Percentiles rank a stretch among this genome's conserved stretches.
Evolutionary conservation across 2,113 vertebrate genomes (phyloP).

Genomic region (Holacanthus passer): DNA sequence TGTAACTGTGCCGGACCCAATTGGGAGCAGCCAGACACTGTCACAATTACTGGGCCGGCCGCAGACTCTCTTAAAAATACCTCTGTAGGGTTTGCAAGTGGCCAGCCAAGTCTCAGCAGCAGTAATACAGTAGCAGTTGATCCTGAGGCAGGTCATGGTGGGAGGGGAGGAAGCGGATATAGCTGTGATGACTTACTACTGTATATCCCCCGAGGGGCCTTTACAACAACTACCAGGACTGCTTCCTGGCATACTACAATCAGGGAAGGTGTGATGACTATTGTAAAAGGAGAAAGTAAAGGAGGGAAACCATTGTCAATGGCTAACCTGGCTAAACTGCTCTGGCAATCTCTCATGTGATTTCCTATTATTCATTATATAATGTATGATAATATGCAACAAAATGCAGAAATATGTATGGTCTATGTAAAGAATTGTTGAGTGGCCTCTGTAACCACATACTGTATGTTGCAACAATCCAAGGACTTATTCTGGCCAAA

Average conservation of each 20-base stretch:
- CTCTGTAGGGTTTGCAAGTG: conserved; percentile 75
- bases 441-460: background rate
- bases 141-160: conserved; percentile 46
- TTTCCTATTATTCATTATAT: background rate
- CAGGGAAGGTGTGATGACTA: conserved; percentile 4
- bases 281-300: conserved; percentile 6
- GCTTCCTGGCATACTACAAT: conserved; percentile 25
- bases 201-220: conserved; percentile 16
- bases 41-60: conserved; percentile 79
- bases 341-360: background rate
- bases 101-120: conserved; percentile 74
- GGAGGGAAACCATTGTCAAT: background rate
- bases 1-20: conserved; percentile 62
- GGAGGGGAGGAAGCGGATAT: conserved; percentile 55
- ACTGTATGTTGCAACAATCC: conserved; percentile 8
- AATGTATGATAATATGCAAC: background rate
- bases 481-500: conserved; percentile 1
- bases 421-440: background rate
- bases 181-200: conserved; percentile 49
- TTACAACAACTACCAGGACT: conserved; percentile 31
- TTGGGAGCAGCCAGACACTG: conserved; percentile 78
- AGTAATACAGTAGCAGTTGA: conserved; percentile 72
- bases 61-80: conserved; percentile 86
- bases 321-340: background rate
- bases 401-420: background rate